Conservation (phyloP, 2,797 vertebrate species). For the Ispidina lecontei region DNA sequence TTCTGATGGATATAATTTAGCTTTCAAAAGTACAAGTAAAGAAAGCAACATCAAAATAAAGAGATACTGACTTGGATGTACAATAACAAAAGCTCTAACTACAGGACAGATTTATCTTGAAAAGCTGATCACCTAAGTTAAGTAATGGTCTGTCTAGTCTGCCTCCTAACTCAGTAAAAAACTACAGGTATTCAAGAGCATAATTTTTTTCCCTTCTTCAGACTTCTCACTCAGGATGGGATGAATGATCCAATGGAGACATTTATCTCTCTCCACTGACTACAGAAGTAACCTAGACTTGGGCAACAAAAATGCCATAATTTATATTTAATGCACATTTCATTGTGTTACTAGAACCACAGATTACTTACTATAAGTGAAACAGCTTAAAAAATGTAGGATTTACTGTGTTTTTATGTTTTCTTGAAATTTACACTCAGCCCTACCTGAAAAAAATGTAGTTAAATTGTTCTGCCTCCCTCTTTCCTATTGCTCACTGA, state of each 20-base stretch:
- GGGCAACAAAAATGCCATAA: background rate
- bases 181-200: background rate
- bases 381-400: background rate
- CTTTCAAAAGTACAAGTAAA: background rate
- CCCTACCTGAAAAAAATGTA: background rate
- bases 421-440: background rate
- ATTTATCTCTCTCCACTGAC: background rate
- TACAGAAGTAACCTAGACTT: background rate
- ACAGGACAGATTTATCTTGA: background rate
- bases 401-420: background rate
- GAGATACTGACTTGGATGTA: background rate
- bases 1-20: background rate
- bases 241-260: conserved; percentile 8
- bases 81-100: background rate
- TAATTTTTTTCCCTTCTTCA: background rate
- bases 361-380: background rate
- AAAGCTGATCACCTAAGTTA: background rate
- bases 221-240: background rate
- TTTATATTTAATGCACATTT: conserved; percentile 4
- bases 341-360: background rate
- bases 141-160: background rate
- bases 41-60: background rate
- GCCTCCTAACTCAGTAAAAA: background rate
- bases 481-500: background rate
- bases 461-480: background rate